Conservation (phyloP, 2,888 invertebrate genomes). For the Pseudoips prasinana region DNA sequence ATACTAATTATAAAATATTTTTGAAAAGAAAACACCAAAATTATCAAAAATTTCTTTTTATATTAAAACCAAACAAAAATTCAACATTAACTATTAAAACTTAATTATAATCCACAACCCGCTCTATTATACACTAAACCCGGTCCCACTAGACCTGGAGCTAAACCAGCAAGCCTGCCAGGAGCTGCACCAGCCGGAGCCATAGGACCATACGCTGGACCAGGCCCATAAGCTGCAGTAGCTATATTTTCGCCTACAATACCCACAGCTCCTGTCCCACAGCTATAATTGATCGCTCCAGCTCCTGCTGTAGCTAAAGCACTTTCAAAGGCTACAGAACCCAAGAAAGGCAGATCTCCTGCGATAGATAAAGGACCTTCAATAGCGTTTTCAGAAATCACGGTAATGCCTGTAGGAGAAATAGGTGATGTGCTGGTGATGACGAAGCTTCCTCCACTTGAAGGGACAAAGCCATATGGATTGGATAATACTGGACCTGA, state of each 20-base stretch:
- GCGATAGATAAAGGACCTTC: slow-evolving; percentile 30
- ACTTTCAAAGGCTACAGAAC: slow-evolving; percentile 35
- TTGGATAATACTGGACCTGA: background rate
- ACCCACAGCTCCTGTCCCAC: slow-evolving; percentile 44
- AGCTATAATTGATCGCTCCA: slow-evolving; percentile 45
- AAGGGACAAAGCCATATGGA: slow-evolving; percentile 7
- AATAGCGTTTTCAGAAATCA: slow-evolving; percentile 37
- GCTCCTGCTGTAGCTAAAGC: slow-evolving; percentile 39
- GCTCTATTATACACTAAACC: no score
- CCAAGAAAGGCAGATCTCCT: slow-evolving; percentile 37
- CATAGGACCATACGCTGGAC: background rate
- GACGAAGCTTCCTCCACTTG: slow-evolving; percentile 31
- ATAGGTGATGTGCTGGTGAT: slow-evolving; percentile 41
- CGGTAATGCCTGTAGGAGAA: slow-evolving; percentile 41
- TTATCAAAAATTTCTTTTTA: background rate
- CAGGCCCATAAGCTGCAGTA: slow-evolving; percentile 8
- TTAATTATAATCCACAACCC: slow-evolving; percentile 1
- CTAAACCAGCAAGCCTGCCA: slow-evolving; percentile 1
- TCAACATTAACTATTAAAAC: slow-evolving; percentile 1
- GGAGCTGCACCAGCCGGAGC: background rate
- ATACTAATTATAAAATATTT: no score
- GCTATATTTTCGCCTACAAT: slow-evolving; percentile 35
- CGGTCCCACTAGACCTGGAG: background rate
- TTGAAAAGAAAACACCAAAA: no score
- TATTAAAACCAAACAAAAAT: slow-evolving; percentile 2